A percentile compares a stretch with the other conserved stretches of the same genome.
These are phyloP conservation scores for Columba janthina DNA, from an alignment of 2,113 vertebrate genomes.

Conservation along the genomic window DNA sequence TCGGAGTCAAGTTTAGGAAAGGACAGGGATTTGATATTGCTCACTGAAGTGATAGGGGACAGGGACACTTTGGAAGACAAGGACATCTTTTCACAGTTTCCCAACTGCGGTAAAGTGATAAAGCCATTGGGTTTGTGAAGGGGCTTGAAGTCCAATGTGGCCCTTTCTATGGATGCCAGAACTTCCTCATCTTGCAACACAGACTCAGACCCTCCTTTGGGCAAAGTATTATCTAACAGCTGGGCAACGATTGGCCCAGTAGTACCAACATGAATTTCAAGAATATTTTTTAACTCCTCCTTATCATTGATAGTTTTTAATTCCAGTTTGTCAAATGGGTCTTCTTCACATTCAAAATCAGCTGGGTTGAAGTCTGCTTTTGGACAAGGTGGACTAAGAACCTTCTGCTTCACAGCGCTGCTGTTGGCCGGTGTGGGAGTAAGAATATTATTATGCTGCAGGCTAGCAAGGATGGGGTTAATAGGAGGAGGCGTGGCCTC, in stretches of 20 bases:
- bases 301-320: slow-evolving; percentile 95
- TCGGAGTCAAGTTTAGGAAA: slow-evolving; percentile 95
- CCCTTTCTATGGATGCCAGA: slow-evolving; percentile 75
- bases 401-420: slow-evolving; percentile 75
- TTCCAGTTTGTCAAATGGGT: slow-evolving; percentile 96
- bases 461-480: slow-evolving; percentile 89
- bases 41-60: slow-evolving; percentile 76
- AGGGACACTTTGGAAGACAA: slow-evolving; percentile 84
- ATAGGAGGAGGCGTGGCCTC: slow-evolving; percentile 80
- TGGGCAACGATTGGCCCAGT: slow-evolving; percentile 74
- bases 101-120: slow-evolving; percentile 87
- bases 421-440: slow-evolving; percentile 91
- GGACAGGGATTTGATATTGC: slow-evolving; percentile 95
- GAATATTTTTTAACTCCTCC: slow-evolving; percentile 92
- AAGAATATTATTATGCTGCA: slow-evolving; percentile 92
- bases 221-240: slow-evolving; percentile 73
- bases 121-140: slow-evolving; percentile 94
- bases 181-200: slow-evolving; percentile 75
- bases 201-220: slow-evolving; percentile 64
- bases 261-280: slow-evolving; percentile 83
- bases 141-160: slow-evolving; percentile 77
- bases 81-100: slow-evolving; percentile 82
- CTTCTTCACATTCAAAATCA: slow-evolving; percentile 97
- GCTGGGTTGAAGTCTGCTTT: slow-evolving; percentile 90
- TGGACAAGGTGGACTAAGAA: slow-evolving; percentile 79